phyloP scores from a whole-genome alignment of 2,888 invertebrate species.

The Metopia argyrocephala region DNA sequence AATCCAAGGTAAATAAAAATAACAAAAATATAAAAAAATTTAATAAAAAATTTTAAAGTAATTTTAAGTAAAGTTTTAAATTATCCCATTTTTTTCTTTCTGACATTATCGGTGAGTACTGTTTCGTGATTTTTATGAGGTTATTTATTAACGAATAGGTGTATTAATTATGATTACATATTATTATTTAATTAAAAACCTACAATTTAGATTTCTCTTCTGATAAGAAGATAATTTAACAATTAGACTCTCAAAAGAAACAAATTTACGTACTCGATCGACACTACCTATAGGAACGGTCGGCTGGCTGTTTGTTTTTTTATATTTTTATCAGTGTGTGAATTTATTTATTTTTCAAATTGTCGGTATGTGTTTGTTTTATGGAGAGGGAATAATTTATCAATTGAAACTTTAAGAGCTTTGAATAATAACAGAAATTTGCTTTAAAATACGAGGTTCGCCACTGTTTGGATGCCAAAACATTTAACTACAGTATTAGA shows the following conservation, averaged over 20 bases:
- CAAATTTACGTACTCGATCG: neutral
- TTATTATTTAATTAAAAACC: neutral
- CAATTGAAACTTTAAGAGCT: too few species aligned
- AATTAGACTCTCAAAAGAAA: neutral
- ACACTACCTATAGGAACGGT: neutral
- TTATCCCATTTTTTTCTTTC: neutral
- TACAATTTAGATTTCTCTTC: neutral
- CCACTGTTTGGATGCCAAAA: too few species aligned
- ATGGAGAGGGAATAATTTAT: too few species aligned
- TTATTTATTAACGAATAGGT: neutral
- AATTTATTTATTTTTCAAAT: constrained; percentile 21
- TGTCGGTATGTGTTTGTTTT: constrained; percentile 1
- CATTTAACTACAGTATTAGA: too few species aligned
- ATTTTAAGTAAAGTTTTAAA: neutral
- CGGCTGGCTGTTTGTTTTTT: neutral
- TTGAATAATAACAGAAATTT: too few species aligned
- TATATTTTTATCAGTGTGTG: constrained; percentile 24
- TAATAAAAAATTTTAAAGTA: neutral
- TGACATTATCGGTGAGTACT: neutral
- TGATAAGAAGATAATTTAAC: neutral
- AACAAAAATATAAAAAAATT: neutral
- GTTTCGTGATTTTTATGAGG: neutral
- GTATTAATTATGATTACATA: neutral
- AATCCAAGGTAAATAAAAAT: neutral
- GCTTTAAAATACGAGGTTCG: too few species aligned